Conservation (phyloP, 1,140 invertebrate genomes). For the Gyrodactylus salaris region DNA sequence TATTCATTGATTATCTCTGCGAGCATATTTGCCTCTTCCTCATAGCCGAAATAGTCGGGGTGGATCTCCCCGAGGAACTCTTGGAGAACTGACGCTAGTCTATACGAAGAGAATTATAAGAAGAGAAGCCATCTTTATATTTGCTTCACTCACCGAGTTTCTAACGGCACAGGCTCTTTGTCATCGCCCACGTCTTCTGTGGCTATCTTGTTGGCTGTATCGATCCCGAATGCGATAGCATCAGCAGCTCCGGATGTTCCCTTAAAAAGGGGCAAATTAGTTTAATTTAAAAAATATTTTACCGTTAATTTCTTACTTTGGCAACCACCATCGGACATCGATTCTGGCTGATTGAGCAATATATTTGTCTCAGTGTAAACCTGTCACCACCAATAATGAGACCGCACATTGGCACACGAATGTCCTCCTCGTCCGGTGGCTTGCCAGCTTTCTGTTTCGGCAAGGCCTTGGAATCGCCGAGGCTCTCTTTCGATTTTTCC, state of each 20-base stretch:
- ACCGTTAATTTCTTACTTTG: neutral
- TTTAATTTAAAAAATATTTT: neutral
- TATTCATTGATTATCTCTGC: neutral
- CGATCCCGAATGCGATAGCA: conserved; percentile 14
- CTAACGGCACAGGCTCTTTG: neutral
- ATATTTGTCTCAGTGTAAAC: conserved; percentile 1
- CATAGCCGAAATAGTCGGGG: neutral
- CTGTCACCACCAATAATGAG: conserved; percentile 2
- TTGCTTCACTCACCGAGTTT: neutral
- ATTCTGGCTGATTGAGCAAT: neutral
- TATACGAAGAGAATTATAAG: too few relatives aligned
- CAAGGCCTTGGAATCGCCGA: neutral
- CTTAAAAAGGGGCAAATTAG: conserved; percentile 10
- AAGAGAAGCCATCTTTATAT: too few relatives aligned
- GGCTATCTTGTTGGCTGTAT: neutral
- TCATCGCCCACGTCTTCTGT: neutral
- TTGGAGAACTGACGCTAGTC: neutral
- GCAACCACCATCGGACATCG: neutral
- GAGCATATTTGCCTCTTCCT: neutral
- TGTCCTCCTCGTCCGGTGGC: neutral
- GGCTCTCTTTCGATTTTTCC: neutral
- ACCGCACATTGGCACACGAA: conserved; percentile 1
- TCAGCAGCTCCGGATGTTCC: conserved; percentile 23
- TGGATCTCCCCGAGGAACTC: conserved; percentile 1
- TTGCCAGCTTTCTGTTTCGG: neutral